Evolutionary conservation across 23 tunicate species (phyloP), one percentile per base, ranked within the genome.

Genomic region (Diplosoma virens): DNA sequence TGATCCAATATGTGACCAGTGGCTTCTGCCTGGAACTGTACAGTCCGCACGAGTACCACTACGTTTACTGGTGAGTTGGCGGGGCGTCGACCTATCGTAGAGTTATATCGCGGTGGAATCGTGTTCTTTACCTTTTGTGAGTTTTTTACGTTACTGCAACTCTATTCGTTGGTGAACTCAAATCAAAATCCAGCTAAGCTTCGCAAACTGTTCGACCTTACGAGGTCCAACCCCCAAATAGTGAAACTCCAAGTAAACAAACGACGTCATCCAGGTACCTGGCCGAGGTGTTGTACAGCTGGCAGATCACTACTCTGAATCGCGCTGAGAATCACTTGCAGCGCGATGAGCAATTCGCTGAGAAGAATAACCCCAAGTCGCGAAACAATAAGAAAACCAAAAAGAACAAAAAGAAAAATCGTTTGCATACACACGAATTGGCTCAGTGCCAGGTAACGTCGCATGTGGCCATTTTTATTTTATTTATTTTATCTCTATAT

Each of bases 21-120:
- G 97, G 97, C n/a, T 92, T 92, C 48, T 54, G 70, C 30, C 79
- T 92, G 27, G 79, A 92, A 23, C 69, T 92, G 5, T 92, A 92
- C 97, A 92, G 97, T 34, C 78, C 83, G 29, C 97, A 92, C 58
- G 97, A 92, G 34, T 69, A 73, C 35, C 97, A 92, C 76, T 92
- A 92, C 59, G 70, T 92, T 25, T 92, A 92, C 56, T 92, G 97
- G 97, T 92, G 45, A 56, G 95, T 30, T 6, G 9, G 9, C 50
- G 11, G 14, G 9, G 50, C 50, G 14, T 41, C 14, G 9, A 9
- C 50, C 9, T 41, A 14, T n/a, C n/a, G n/a, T n/a, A n/a, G n/a
- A n/a, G n/a, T n/a, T n/a, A n/a, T n/a, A n/a, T n/a, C n/a, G n/a
- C n/a, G n/a, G n/a, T n/a, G n/a, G n/a, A n/a, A n/a, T n/a, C n/a